These are phyloP conservation scores for Microtus pennsylvanicus DNA, from an alignment of 2,113 vertebrate species.

Conservation along the genomic window DNA sequence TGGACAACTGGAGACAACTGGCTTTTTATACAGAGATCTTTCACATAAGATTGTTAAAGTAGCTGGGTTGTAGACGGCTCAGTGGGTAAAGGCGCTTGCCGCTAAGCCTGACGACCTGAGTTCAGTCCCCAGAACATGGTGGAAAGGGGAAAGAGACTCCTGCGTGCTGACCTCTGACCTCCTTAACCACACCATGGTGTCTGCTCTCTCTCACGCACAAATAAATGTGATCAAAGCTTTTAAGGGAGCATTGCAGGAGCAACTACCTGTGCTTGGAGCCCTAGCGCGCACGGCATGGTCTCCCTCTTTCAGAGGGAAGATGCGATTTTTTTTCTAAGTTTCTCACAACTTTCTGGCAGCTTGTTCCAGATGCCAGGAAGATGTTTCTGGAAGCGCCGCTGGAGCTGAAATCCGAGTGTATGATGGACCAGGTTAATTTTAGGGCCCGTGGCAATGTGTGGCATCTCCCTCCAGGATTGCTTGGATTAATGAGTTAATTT, in stretches of 20 bases:
- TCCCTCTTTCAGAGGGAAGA: not conserved
- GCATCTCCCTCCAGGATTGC: not conserved
- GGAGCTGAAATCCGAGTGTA: not conserved
- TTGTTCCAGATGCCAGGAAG: not conserved
- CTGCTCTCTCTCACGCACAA: not conserved
- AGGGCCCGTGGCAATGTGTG: not conserved
- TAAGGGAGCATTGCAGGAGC: not conserved
- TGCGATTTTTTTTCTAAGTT: not conserved
- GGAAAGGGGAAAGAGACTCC: not conserved
- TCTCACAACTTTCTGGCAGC: not conserved
- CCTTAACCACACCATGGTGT: no score
- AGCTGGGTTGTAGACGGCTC: not conserved
- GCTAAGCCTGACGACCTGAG: not conserved
- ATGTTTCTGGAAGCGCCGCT: not conserved
- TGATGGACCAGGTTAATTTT: conserved; percentile 49
- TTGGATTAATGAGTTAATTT: conserved; percentile 73
- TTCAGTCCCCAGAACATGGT: not conserved
- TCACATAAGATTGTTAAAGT: not conserved
- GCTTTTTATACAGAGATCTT: not conserved
- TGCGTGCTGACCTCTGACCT: not conserved
- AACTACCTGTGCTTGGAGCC: not conserved
- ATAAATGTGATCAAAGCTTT: not conserved
- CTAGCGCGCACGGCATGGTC: rapidly evolving
- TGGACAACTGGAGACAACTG: not conserved
- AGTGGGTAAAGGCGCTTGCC: not conserved